Conservation (phyloP, 2,113 vertebrate species). For the Microtus richardsoni region DNA sequence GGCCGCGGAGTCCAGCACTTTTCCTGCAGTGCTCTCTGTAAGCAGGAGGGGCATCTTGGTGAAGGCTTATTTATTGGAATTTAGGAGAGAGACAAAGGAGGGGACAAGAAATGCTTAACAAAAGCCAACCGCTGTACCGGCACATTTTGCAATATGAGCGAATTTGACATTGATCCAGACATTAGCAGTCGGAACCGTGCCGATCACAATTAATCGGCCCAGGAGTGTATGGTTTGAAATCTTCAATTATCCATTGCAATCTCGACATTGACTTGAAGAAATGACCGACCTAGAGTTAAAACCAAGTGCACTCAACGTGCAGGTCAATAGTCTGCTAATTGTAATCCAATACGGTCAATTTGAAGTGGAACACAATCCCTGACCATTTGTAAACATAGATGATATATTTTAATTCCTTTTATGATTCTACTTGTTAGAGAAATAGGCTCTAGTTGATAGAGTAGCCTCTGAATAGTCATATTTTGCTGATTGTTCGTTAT, state of each 20-base stretch:
- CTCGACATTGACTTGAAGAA: slow-evolving; percentile 67
- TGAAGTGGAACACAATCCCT: slow-evolving; percentile 29
- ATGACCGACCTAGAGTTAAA: slow-evolving; percentile 73
- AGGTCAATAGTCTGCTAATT: slow-evolving; percentile 68
- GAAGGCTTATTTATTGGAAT: slow-evolving; percentile 51
- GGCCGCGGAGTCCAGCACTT: slow-evolving; percentile 18
- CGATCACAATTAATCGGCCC: slow-evolving; percentile 79
- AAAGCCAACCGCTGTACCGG: slow-evolving; percentile 33
- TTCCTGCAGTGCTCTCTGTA: slow-evolving; percentile 63
- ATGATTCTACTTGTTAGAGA: background rate
- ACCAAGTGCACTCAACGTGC: slow-evolving; percentile 50
- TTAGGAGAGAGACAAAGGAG: background rate
- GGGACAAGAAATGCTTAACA: background rate
- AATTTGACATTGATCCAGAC: slow-evolving; percentile 74
- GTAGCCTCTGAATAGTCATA: background rate
- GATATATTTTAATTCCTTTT: slow-evolving; percentile 26
- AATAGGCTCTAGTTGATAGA: slow-evolving; percentile 12
- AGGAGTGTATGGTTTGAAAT: slow-evolving; percentile 74
- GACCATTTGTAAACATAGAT: too few relatives aligned
- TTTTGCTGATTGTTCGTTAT: slow-evolving; percentile 36
- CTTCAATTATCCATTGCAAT: slow-evolving; percentile 74
- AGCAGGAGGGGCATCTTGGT: slow-evolving; percentile 58
- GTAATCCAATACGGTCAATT: slow-evolving; percentile 61
- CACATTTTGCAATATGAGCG: slow-evolving; percentile 37
- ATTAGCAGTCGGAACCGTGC: slow-evolving; percentile 67